Evolutionary conservation across 2,797 vertebrate species (phyloP), one percentile per base, ranked within the genome.

Genomic region (Sandelia bainsii): DNA sequence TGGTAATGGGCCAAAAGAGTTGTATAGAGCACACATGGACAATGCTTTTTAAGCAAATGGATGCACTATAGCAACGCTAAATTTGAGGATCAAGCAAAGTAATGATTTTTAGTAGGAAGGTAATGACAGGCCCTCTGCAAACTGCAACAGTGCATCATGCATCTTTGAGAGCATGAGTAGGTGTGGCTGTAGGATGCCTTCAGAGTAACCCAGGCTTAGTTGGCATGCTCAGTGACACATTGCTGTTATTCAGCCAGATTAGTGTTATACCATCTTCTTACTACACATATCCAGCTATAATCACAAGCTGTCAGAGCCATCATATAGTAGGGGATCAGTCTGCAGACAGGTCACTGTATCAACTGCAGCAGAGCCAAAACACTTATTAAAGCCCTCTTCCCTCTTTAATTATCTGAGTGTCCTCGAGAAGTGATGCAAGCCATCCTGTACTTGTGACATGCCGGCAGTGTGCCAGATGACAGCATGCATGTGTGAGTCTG

Each of bases 391-490:
- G 88, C 88, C 82, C 75, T 84, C 77, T 82, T 82, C 86, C 77
- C 75, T 87, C 89, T 88, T 90, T 93, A 92, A 94, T 93, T 91
- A 93, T 87, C 79, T 22, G 65, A 70, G 75, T 87, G 85, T 93
- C 88, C 89, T 88, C 77, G 65, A 86, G 76, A 91, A 84, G 84
- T 84, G 88, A 86, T 82, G 84, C 64, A 69, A 84, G 69, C 69
- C 83, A 80, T 81, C 77, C 71, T 87, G 88, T 90, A 87, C 88
- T 90, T 89, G 87, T 89, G 85, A 93, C 86, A 87, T 32, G 79
- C 82, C 87, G 90, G 88, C 88, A 84, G 84, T 54, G 13, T 25
- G 81, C 83, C 86, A 75, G 75, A 78, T 90, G 88, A 87, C 84
- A 75, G 85, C 75, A 45, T 58, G 80, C 70, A 72, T 79, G 84